Evolutionary conservation across 92 coral and sea anemone genomes (phyloP).

Genomic region (Desmophyllum pertusum): DNA sequence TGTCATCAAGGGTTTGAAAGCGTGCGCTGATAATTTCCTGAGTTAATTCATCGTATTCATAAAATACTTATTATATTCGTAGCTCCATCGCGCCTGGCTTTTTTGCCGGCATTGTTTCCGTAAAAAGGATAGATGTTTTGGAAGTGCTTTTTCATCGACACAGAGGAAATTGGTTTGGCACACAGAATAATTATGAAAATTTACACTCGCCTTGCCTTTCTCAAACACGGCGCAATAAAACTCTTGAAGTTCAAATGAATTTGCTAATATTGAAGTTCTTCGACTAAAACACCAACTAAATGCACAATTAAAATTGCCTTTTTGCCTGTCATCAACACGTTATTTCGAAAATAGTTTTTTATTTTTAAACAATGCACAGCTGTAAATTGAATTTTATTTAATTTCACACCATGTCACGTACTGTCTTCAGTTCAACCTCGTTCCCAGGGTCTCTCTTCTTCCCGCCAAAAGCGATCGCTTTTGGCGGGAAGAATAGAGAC

Average conservation of each 20-base stretch:
- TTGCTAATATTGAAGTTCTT: neutral
- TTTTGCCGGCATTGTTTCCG: neutral
- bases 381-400: too few relatives aligned
- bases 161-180: neutral
- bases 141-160: neutral
- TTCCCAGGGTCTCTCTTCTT: too few relatives aligned
- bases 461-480: too few relatives aligned
- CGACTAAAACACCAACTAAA: neutral
- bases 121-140: neutral
- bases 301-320: neutral
- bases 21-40: neutral
- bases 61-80: neutral
- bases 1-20: neutral
- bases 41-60: conserved; percentile 3
- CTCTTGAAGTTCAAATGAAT: neutral
- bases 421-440: too few relatives aligned
- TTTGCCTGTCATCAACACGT: neutral
- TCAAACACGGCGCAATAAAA: neutral
- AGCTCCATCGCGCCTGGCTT: neutral
- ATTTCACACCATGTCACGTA: too few relatives aligned
- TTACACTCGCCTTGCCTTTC: neutral
- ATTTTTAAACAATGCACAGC: neutral
- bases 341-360: neutral
- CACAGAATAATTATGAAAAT: neutral
- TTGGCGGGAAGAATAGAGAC: too few relatives aligned